These are phyloP conservation scores for Idaea biselata DNA, from an alignment of 2,888 invertebrate species.

Conservation along the genomic window DNA sequence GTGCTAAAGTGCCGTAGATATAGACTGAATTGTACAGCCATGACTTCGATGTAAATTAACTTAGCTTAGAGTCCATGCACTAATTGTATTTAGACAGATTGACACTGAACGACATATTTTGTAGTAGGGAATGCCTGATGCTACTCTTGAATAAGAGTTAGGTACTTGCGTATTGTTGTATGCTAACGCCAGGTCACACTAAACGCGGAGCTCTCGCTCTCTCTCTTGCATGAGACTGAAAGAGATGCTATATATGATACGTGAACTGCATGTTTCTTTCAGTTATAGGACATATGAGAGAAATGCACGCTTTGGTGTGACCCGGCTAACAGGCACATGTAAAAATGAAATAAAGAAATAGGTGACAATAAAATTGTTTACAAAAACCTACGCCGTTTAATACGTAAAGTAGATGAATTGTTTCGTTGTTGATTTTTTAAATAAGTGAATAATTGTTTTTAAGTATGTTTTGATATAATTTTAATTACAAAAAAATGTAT, in stretches of 20 bases:
- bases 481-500: slow-evolving; percentile 54
- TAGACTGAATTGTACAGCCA: slow-evolving; percentile 76
- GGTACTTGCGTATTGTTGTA: too few species aligned
- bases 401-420: slow-evolving; percentile 42
- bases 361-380: neutral
- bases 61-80: slow-evolving; percentile 39
- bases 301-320: neutral
- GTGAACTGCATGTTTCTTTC: too few species aligned
- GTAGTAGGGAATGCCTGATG: too few species aligned
- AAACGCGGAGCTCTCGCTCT: too few species aligned
- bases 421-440: slow-evolving; percentile 73
- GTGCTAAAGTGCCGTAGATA: slow-evolving; percentile 64
- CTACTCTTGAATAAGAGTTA: too few species aligned
- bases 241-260: too few species aligned
- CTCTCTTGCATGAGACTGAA: too few species aligned
- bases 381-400: slow-evolving; percentile 7
- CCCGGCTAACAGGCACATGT: neutral
- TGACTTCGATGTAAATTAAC: slow-evolving; percentile 60
- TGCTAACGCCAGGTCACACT: too few species aligned
- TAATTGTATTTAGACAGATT: slow-evolving; percentile 32
- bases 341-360: neutral
- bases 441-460: slow-evolving; percentile 62
- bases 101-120: slow-evolving; percentile 10
- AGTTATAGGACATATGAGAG: neutral
- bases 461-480: slow-evolving; percentile 58